A percentile compares a stretch with the other conserved stretches of the same genome.
Conservation (phyloP, 2,797 vertebrate species). For the Falco rusticolus region DNA sequence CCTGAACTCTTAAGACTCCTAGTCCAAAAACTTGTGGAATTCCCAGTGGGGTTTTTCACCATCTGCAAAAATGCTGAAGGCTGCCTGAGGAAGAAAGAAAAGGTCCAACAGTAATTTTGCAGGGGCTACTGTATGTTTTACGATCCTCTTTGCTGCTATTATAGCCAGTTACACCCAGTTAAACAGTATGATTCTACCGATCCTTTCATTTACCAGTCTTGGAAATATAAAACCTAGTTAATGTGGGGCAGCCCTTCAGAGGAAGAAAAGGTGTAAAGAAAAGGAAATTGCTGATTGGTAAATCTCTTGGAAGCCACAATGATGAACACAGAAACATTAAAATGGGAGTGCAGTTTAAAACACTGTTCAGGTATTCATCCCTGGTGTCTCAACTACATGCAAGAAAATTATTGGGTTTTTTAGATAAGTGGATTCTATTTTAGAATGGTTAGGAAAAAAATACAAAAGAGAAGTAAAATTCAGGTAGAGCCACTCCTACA, state of each 20-base stretch:
- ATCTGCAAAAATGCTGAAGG: not conserved
- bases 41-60: not conserved
- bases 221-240: not conserved
- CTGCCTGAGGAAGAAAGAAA: not conserved
- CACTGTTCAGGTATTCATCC: not conserved
- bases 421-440: not conserved
- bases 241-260: not conserved
- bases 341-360: not conserved
- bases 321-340: not conserved
- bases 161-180: not conserved
- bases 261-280: not conserved
- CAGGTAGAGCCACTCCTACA: not conserved
- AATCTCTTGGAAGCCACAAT: not conserved
- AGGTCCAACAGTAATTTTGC: not conserved
- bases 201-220: not conserved
- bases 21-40: not conserved
- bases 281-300: not conserved
- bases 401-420: not conserved
- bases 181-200: not conserved
- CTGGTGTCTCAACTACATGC: not conserved
- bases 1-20: not conserved
- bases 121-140: not conserved
- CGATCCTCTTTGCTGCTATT: not conserved
- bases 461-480: not conserved
- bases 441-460: not conserved